These are phyloP conservation scores for Malacoraja senta DNA, from an alignment of 2,797 vertebrate species.

Conservation along the genomic window DNA sequence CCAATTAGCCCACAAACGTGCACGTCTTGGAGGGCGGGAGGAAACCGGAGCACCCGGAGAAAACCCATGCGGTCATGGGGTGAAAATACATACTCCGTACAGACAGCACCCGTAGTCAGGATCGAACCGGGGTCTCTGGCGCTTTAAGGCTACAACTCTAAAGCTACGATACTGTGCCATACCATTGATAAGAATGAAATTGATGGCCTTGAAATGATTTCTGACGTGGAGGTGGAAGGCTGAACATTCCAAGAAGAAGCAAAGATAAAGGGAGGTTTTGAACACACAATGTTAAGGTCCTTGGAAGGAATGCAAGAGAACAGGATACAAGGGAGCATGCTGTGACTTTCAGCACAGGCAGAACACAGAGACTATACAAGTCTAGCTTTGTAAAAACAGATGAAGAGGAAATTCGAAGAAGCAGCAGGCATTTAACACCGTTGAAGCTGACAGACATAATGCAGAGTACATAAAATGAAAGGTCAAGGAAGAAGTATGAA, in stretches of 20 bases:
- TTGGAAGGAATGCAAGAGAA: not conserved
- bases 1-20: too few species aligned
- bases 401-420: not conserved
- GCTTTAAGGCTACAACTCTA: too few species aligned
- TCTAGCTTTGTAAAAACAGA: not conserved
- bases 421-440: not conserved
- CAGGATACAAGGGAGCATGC: not conserved
- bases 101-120: too few species aligned
- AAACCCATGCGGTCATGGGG: too few species aligned
- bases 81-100: too few species aligned
- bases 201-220: not conserved
- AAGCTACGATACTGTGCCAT: too few species aligned
- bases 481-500: not conserved
- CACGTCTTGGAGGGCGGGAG: too few species aligned
- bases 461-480: not conserved
- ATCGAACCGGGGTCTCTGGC: too few species aligned
- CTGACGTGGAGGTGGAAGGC: not conserved
- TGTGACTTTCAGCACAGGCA: not conserved
- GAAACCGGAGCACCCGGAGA: too few species aligned
- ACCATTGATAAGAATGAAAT: not conserved
- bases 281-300: not conserved
- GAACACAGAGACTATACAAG: not conserved
- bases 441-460: not conserved
- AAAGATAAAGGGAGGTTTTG: not conserved
- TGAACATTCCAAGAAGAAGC: not conserved